A percentile compares a stretch with the other conserved stretches of the same genome.
Conservation (phyloP, 1,140 invertebrate species). For the Samia ricini region DNA sequence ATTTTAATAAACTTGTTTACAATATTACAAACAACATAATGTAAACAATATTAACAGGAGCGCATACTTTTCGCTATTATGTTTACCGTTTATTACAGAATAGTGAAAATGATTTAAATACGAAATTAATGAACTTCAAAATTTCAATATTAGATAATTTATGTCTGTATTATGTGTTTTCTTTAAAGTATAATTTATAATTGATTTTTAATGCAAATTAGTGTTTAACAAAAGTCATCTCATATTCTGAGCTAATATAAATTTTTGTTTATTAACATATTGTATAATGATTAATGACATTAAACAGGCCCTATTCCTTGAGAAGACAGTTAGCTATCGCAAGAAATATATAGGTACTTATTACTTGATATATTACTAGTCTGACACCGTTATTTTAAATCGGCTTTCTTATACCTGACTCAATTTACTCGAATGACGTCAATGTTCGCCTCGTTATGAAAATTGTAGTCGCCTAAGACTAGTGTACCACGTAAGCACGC, state of each 20-base stretch:
- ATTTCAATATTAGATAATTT: too few relatives aligned
- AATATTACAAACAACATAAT: constrained; percentile 8
- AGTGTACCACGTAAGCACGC: not conserved
- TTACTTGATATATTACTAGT: not conserved
- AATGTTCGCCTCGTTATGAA: not conserved
- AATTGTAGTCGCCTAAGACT: not conserved
- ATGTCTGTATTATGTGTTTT: too few relatives aligned
- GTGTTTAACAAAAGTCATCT: too few relatives aligned
- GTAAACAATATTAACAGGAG: not conserved
- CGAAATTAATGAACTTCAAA: too few relatives aligned
- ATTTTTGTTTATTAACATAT: too few relatives aligned
- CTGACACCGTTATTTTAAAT: not conserved
- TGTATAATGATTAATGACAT: too few relatives aligned
- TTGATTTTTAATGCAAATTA: too few relatives aligned
- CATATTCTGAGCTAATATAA: too few relatives aligned
- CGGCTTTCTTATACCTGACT: not conserved
- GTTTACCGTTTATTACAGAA: not conserved
- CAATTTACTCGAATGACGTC: not conserved
- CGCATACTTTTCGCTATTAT: not conserved
- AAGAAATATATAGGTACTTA: too few relatives aligned
- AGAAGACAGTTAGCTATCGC: too few relatives aligned
- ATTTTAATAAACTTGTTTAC: constrained; percentile 6
- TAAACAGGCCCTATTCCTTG: too few relatives aligned
- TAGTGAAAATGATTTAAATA: not conserved
- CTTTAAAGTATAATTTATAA: too few relatives aligned